phyloP scores from a whole-genome alignment of 2,113 vertebrate species.

The Gadus macrocephalus region DNA sequence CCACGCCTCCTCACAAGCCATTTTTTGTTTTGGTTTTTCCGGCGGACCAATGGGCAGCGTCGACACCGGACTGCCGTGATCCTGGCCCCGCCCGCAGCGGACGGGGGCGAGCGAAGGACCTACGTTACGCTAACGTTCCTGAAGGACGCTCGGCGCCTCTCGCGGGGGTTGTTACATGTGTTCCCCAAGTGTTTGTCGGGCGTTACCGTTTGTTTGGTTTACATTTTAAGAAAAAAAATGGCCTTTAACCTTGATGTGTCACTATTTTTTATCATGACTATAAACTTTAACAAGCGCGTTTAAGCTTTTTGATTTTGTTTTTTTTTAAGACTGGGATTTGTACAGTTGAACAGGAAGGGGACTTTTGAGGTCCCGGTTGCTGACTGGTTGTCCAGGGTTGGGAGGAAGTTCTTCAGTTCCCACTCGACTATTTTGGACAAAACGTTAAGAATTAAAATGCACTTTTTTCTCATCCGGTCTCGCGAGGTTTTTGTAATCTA shows the following conservation, averaged over 20 bases:
- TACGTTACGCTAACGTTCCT: neutral
- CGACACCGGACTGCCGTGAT: no score
- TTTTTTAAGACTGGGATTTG: constrained; percentile 35
- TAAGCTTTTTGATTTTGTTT: constrained; percentile 1
- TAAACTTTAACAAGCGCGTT: constrained; percentile 12
- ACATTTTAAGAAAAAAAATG: constrained; percentile 19
- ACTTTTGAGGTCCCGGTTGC: constrained; percentile 11
- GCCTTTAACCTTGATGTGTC: no score
- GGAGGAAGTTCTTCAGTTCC: constrained; percentile 23
- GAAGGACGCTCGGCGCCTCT: neutral
- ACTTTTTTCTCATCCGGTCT: constrained; percentile 60
- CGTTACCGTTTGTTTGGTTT: constrained; percentile 37
- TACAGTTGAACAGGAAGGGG: constrained; percentile 39
- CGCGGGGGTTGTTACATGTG: constrained; percentile 33
- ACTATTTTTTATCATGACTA: constrained; percentile 6
- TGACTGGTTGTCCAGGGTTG: constrained; percentile 12
- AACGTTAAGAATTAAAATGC: constrained; percentile 70
- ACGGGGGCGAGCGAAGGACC: neutral
- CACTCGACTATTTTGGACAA: constrained; percentile 23
- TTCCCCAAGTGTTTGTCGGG: constrained; percentile 22
- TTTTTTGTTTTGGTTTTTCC: constrained; percentile 15
- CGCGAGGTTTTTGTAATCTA: neutral
- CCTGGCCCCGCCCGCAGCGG: constrained; percentile 14
- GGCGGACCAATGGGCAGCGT: neutral
- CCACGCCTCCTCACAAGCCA: constrained; percentile 59